These are phyloP conservation scores for Anas georgica DNA, from an alignment of 2,797 vertebrate genomes.

Conservation along the genomic window DNA sequence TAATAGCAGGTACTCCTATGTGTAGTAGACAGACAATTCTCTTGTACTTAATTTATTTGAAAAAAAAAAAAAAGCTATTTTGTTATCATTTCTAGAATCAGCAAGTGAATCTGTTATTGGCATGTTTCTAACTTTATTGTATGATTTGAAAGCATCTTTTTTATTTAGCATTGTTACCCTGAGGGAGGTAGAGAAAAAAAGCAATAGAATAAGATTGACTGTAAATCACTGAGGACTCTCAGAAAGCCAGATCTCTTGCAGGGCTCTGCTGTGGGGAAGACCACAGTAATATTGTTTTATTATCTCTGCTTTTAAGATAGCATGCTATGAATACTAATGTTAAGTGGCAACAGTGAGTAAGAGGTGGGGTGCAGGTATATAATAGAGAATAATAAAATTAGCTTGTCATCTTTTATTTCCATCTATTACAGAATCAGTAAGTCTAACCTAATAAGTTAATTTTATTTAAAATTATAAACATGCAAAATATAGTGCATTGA, in stretches of 20 bases:
- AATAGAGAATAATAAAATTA: not conserved
- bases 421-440: not conserved
- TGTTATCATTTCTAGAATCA: constrained; percentile 16
- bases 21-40: not conserved
- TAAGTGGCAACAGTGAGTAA: not conserved
- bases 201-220: constrained; percentile 28
- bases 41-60: constrained; percentile 4
- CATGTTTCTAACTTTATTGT: constrained; percentile 5
- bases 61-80: not conserved
- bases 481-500: not conserved
- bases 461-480: not conserved
- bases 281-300: constrained; percentile 43
- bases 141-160: constrained; percentile 23
- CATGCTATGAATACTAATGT: constrained; percentile 47
- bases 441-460: not conserved
- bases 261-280: constrained; percentile 23
- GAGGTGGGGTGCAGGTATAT: not conserved
- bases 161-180: not conserved
- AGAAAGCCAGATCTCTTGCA: constrained; percentile 11
- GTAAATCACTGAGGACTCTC: constrained; percentile 18
- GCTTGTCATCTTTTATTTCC: not conserved
- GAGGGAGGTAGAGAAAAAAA: constrained; percentile 25
- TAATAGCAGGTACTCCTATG: constrained; percentile 5
- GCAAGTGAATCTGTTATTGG: not conserved
- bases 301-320: constrained; percentile 19